A percentile compares a stretch with the other conserved stretches of the same genome.
Evolutionary conservation across 2,797 vertebrate genomes (phyloP).

Genomic region (Squalus acanthias): DNA sequence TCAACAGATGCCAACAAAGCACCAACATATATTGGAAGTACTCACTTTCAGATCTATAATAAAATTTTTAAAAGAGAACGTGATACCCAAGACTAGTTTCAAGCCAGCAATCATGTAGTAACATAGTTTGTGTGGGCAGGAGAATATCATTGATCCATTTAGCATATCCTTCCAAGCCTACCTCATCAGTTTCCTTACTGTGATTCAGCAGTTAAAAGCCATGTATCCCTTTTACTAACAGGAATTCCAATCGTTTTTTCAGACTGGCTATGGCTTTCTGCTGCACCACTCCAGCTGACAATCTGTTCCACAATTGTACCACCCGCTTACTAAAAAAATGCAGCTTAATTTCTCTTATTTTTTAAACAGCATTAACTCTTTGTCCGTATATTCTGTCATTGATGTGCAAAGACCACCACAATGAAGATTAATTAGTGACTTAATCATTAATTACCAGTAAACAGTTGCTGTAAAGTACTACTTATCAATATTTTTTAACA

Average conservation of each 20-base stretch:
- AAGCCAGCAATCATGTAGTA: background rate
- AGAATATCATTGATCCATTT: background rate
- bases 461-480: background rate
- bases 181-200: background rate
- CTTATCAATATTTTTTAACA: background rate
- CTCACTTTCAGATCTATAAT: background rate
- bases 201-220: background rate
- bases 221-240: background rate
- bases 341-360: background rate
- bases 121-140: background rate
- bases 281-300: background rate
- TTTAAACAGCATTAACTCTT: background rate
- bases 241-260: background rate
- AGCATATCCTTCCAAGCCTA: background rate
- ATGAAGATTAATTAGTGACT: background rate
- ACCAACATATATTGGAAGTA: background rate
- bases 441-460: background rate
- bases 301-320: background rate
- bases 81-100: background rate
- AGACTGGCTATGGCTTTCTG: background rate
- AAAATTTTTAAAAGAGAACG: background rate
- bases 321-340: background rate
- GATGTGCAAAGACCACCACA: background rate
- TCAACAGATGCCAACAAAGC: background rate
- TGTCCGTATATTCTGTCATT: no score